Base-by-base conservation (phyloP, 1,140 invertebrate genomes). In the Drosophila nigromelanica region DNA sequence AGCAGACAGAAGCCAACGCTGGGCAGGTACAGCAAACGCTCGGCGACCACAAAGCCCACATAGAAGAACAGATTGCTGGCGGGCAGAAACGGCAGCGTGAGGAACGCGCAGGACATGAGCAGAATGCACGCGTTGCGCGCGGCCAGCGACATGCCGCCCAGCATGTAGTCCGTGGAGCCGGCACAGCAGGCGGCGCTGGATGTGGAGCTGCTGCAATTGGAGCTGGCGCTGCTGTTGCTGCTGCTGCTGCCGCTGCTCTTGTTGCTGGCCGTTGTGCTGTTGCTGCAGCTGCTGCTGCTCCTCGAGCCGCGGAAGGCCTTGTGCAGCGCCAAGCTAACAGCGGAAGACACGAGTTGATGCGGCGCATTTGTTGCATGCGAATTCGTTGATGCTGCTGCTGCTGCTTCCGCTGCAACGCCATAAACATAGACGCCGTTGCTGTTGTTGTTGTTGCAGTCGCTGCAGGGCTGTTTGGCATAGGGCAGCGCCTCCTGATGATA, bases 31-130 rank as follows among this genome's bases (percentile, higher is more conserved):
- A 99, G 93, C 55, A 99, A 96, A 71, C 98, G 94, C 93, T 99
- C 98, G 37, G 98, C 98, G 7, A 99, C 96, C 24, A 99, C 98
- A 92, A 99, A 99, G 6, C 98, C 98, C 60, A 99, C 98, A 85
- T 98, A 98, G 93, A 99, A 98, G 91, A 99, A 95, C 55, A 96
- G 92, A 93, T 99, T 99, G 62, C 96, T 96, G 11, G 98, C 98
- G 42, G 98, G 98, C 72, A 99, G 93, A 92, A 99, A 99, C 39
- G 98, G 97, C 62, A 99, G 92, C 47, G 96, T 95, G 83, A 98
- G 94, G 87, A 99, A 95, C 62, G 95, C 94, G 73, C 97, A 89
- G 30, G 95, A 94, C 86, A 96, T 91, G 12, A 91, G 58, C 52
- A 91, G 24, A n/a, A 91, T 69, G 58, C 80, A 82, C 6, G 83